Evolutionary conservation across 2,888 invertebrate species (phyloP).

Genomic region (Biston stratarius): DNA sequence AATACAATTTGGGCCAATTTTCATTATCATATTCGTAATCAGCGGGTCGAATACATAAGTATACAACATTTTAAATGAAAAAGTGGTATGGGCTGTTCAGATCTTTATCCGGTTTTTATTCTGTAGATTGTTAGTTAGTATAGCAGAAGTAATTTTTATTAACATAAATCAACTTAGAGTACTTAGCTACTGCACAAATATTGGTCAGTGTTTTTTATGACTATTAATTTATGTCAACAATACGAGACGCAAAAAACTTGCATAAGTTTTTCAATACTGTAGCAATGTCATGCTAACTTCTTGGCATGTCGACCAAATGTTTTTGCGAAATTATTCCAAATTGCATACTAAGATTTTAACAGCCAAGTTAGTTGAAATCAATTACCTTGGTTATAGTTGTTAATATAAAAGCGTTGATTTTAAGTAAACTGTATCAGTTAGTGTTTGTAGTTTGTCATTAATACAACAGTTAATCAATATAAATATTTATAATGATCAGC

Average conservation of each 20-base stretch:
- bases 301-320: constrained; percentile 56
- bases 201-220: constrained; percentile 42
- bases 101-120: no score
- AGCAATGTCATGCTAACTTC: constrained; percentile 61
- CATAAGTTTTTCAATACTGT: constrained; percentile 56
- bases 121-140: no score
- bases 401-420: constrained; percentile 76
- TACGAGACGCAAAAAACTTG: constrained; percentile 50
- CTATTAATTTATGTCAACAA: constrained; percentile 60
- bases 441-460: constrained; percentile 57
- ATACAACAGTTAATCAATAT: constrained; percentile 50
- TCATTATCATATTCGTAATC: no score
- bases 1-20: no score
- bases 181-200: constrained; percentile 1
- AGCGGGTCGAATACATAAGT: no score
- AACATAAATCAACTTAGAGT: constrained; percentile 8
- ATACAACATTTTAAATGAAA: no score
- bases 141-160: not conserved
- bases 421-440: constrained; percentile 70
- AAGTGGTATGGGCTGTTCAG: no score
- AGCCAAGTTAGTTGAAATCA: constrained; percentile 74
- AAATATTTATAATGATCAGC: constrained; percentile 66
- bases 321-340: constrained; percentile 71
- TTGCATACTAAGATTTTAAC: constrained; percentile 63
- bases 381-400: constrained; percentile 75